Base-by-base conservation (phyloP, 2,888 invertebrate species). In the Xestia ashworthii region DNA sequence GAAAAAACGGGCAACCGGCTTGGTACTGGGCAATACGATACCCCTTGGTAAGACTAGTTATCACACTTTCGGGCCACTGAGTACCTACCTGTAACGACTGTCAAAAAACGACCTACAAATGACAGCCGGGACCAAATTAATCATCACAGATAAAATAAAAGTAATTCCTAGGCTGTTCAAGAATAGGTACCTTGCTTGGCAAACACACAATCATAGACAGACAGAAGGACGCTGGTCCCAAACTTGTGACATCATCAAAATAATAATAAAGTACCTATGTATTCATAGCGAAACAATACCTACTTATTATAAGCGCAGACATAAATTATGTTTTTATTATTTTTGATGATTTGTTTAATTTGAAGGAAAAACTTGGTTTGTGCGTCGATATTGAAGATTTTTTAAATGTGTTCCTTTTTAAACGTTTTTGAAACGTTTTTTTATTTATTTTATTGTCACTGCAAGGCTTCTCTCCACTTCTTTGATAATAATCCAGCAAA, bases 261-360 rank as follows among this genome's bases (percentile, higher is more conserved):
- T 50, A 50, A 50, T 48, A 25, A 66, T 65, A 0, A 60, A 32
- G 16, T 44, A 65, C n/a, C n/a, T n/a, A n/a, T 1, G 32, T 32
- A 32, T 70, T 19, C n/a, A 50, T 50, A 11, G 60, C 4, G 1
- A 46, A 82, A 83, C 79, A 78, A 83, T 81, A 81, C 83, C 25
- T 68, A 83, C 25, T 68, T 68, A 58, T 50, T 41, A 48, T 14
- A 62, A 82, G 38, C 22, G 32, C 32, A 32, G 14, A 9, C 11
- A 64, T 81, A 71, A 68, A 78, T 71, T 50, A 38, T 65, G 3
- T 76, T 66, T 77, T 46, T 62, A 25, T 9, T n/a, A n/a, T 38
- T 50, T 44, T 22, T 44, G 62, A 32, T 48, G 1, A 41, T 50
- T 62, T 58, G 19, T 71, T 58, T 44, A 11, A 50, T 48, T n/a